Base-by-base conservation (phyloP, 2,113 vertebrate species). In the Nymphicus hollandicus region DNA sequence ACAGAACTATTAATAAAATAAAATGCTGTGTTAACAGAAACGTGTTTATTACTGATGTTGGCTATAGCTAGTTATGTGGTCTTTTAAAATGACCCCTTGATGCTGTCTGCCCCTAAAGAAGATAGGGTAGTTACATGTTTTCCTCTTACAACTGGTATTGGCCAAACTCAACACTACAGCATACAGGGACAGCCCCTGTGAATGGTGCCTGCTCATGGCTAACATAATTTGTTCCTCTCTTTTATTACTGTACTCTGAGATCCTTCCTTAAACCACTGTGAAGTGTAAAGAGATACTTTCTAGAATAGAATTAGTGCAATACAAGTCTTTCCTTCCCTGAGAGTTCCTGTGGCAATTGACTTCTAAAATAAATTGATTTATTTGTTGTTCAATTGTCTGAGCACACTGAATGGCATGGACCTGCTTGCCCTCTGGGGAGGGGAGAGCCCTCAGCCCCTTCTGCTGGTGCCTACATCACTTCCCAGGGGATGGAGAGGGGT, bases 311-410 rank as follows among this genome's bases (percentile, higher is more conserved):
- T 84, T 76, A 84, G 41, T 43, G 66, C 41, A 80, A 76, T 69
- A 33, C n/a, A 82, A 76, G 46, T 65, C 93, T 61, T 87, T 37
- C 37, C 53, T 87, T 91, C 49, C 80, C 23, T 1, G 53, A 49
- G 74, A 87, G 81, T 43, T 77, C 87, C 78, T 53, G 74, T 72
- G 87, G 93, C 71, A 76, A 73, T 12, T 89, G 49, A 53, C 77
- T 93, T 95, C 86, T 31, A 86, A 86, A 93, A 80, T 44, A 61
- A 81, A 80, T 60, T 53, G 55, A 81, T 72, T 78, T 91, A 87
- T 94, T 76, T 95, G 56, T 78, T 88, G 72, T 68, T 89, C 35
- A 39, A 2, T 35, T 80, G 37, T 81, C 73, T 72, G 81, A 92
- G 44, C 2, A 5, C 39, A 25, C 46, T 10, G 2, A 89, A 80